Base-by-base conservation (phyloP, 2,113 vertebrate species). In the Microcebus griseorufus region DNA sequence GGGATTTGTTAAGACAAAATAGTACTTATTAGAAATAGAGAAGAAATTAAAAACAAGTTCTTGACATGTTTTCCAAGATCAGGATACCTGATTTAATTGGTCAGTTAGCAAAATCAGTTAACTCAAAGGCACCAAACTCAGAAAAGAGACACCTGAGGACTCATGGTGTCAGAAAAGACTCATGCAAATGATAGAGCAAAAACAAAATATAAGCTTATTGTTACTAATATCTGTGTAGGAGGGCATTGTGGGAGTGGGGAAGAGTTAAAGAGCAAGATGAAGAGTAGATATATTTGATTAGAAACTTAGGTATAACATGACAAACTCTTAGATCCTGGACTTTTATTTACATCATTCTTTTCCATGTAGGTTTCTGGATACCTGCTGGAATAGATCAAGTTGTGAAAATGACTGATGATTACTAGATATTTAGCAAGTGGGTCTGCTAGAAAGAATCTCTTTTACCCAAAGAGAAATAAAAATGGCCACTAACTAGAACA, bases 371-470 rank as follows among this genome's bases (percentile, higher is more conserved):
- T 81, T 70, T 85, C n/a, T 16, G 42, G 11, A 27, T 80, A 83
- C 32, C 34, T 29, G 23, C 3, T 53, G 42, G 1, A 70, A 29
- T 3, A 60, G 6, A 17, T 76, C 3, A 60, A 83, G 9, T 51
- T 94, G 23, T 64, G 22, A 72, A 96, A 84, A 62, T 62, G 23
- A 70, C n/a, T 85, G 37, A 53, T 27, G 5, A 42, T 51, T 53
- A 55, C 27, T 62, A 17, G 4, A 72, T 76, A 60, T 32, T 60
- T 58, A 60, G 23, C 12, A 55, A 60, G 3, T 62, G 6, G 17
- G 0, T 39, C 14, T 64, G 9, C 25, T 42, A 51, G 11, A 64
- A 84, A 96, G 32, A 48, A 91, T 3, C 1, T 86, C 29, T 79
- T 65, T 76, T 27, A 42, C 1, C 20, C 5, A 6, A 32, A 64